These are phyloP conservation scores for Vipera latastei DNA, from an alignment of 2,797 vertebrate species.

Conservation along the genomic window DNA sequence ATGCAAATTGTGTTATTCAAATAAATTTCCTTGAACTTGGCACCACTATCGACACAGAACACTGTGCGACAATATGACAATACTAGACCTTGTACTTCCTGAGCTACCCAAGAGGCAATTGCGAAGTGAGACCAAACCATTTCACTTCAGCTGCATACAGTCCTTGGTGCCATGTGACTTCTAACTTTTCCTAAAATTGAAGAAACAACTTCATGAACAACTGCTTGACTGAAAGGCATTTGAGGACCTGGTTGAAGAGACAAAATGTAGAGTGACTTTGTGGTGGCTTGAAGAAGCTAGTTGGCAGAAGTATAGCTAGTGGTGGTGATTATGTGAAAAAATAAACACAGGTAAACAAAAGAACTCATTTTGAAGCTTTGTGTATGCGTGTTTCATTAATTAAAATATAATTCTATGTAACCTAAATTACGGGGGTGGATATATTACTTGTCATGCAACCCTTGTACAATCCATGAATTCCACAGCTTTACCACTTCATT, in stretches of 20 bases:
- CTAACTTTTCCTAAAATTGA: background rate
- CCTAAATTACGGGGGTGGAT: background rate
- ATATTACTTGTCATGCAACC: background rate
- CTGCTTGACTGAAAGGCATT: background rate
- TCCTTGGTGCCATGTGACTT: background rate
- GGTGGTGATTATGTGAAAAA: background rate
- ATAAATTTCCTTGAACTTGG: background rate
- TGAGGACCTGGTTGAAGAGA: background rate
- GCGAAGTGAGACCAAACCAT: background rate
- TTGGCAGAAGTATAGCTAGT: background rate
- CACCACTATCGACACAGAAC: background rate
- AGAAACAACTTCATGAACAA: background rate
- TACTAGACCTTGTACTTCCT: background rate
- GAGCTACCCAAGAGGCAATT: background rate
- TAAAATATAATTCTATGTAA: background rate
- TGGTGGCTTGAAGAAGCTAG: background rate
- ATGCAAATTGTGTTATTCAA: background rate
- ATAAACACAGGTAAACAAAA: background rate
- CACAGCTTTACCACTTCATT: slow-evolving; percentile 7
- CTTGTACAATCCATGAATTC: background rate
- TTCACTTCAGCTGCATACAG: background rate
- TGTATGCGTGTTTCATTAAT: background rate
- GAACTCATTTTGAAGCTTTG: background rate
- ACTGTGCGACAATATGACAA: background rate
- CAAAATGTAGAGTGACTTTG: background rate